Conservation (phyloP, 2,888 invertebrate genomes). For the Lottia scabra region DNA sequence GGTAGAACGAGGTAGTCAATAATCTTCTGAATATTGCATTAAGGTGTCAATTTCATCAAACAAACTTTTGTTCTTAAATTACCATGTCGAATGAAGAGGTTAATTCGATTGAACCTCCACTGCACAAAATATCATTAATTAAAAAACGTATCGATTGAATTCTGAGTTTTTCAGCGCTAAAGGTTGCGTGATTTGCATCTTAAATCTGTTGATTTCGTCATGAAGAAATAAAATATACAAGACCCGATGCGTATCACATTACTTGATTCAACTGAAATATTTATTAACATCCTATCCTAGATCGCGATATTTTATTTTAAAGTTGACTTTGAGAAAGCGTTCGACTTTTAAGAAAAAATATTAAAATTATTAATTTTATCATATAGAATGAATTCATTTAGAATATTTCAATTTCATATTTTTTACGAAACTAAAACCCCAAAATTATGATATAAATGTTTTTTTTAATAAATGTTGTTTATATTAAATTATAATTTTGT, state of each 20-base stretch:
- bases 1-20: neutral
- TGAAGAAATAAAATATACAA: neutral
- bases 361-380: no score
- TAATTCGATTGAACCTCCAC: neutral
- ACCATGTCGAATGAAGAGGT: neutral
- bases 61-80: neutral
- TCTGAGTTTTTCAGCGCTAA: neutral
- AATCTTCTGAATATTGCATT: neutral
- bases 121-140: neutral
- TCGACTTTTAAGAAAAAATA: no score
- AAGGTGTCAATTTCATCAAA: conserved; percentile 1
- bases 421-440: no score
- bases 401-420: no score
- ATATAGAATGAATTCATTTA: no score
- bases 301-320: no score
- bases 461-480: no score
- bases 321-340: no score
- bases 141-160: neutral
- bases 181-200: neutral
- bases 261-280: no score
- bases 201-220: neutral
- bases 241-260: neutral
- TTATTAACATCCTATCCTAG: no score
- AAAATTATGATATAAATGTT: no score
- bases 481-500: no score